These are phyloP conservation scores for Gambusia affinis DNA, from an alignment of 2,113 vertebrate genomes.

Conservation along the genomic window DNA sequence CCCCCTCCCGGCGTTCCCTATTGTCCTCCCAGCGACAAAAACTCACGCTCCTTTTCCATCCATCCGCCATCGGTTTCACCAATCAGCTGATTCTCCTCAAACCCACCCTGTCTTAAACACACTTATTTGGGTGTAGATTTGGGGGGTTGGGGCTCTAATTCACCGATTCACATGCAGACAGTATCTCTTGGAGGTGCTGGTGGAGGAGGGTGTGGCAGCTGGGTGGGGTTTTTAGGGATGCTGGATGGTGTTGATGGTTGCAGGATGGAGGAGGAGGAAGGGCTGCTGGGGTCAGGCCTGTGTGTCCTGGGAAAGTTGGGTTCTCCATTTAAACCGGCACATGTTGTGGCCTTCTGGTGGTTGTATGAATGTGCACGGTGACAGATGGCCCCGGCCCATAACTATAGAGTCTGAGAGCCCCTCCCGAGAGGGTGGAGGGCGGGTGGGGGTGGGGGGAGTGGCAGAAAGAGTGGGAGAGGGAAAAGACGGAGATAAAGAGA, in stretches of 20 bases:
- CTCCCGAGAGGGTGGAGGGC: constrained; percentile 56
- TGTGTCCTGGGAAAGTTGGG: constrained; percentile 85
- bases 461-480: constrained; percentile 21
- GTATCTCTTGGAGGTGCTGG: constrained; percentile 56
- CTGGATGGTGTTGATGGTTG: constrained; percentile 37
- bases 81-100: constrained; percentile 76
- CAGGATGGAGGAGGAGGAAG: constrained; percentile 39
- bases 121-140: constrained; percentile 11
- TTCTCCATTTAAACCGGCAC: constrained; percentile 84
- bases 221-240: constrained; percentile 54
- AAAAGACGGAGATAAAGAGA: constrained; percentile 8
- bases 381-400: constrained; percentile 82
- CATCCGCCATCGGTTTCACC: constrained; percentile 73
- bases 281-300: constrained; percentile 80
- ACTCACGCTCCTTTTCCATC: constrained; percentile 47
- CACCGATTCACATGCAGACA: constrained; percentile 71
- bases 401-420: constrained; percentile 76
- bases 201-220: constrained; percentile 59
- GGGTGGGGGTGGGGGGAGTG: constrained; percentile 28
- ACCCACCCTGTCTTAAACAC: constrained; percentile 62
- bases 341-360: constrained; percentile 85
- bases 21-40: constrained; percentile 76
- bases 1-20: constrained; percentile 59
- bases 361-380: constrained; percentile 75
- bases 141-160: constrained; percentile 39